Conservation (phyloP, 2,797 vertebrate genomes). For the Enoplosus armatus region DNA sequence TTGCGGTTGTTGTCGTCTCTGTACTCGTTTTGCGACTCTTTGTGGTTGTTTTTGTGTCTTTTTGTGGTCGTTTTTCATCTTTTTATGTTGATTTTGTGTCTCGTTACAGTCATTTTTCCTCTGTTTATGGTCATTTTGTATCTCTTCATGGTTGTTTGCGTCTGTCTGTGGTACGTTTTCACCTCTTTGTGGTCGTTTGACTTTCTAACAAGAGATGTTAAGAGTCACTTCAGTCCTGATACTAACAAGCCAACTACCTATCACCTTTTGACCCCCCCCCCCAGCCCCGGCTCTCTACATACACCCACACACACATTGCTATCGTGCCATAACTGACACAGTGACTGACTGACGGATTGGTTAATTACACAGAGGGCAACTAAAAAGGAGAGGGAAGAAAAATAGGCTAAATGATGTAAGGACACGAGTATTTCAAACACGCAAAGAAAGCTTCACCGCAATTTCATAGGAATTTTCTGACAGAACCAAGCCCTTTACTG, state of each 20-base stretch:
- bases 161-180: no score
- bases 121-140: neutral
- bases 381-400: conserved; percentile 42
- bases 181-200: neutral
- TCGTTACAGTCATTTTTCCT: no score
- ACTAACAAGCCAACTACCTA: no score
- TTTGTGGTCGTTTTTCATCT: neutral
- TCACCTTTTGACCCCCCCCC: no score
- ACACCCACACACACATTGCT: conserved; percentile 28
- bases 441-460: conserved; percentile 53
- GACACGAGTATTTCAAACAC: conserved; percentile 71
- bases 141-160: neutral
- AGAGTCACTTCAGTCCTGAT: no score
- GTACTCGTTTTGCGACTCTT: neutral
- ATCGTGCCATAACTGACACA: conserved; percentile 42
- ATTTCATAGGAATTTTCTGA: conserved; percentile 73
- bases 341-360: conserved; percentile 54
- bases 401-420: conserved; percentile 70
- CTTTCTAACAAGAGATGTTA: neutral
- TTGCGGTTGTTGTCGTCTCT: neutral
- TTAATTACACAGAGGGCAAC: conserved; percentile 56
- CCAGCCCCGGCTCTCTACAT: no score
- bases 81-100: neutral
- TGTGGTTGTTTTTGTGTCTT: neutral
- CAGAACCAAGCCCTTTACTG: conserved; percentile 42